Evolutionary conservation across 2,797 vertebrate species (phyloP).

Genomic region (Gallinago solitaria): DNA sequence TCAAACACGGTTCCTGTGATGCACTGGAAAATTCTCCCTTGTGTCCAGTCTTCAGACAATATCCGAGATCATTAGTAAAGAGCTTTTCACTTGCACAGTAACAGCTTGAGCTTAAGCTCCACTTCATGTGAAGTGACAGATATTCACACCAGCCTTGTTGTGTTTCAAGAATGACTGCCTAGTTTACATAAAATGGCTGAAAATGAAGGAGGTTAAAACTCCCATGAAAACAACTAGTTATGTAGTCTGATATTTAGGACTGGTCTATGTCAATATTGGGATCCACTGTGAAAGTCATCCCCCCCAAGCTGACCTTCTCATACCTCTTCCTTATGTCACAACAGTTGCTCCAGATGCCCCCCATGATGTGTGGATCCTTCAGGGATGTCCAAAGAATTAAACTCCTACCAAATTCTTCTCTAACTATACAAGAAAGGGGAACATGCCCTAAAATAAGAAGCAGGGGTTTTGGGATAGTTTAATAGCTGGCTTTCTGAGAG

Average conservation of each 20-base stretch:
- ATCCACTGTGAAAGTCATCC: not conserved
- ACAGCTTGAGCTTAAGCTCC: not conserved
- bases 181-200: not conserved
- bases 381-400: not conserved
- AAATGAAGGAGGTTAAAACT: not conserved
- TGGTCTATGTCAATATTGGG: not conserved
- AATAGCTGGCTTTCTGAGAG: not conserved
- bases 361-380: not conserved
- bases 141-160: not conserved
- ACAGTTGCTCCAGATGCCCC: not conserved
- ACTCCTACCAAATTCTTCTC: not conserved
- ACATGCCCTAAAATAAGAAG: not conserved
- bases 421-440: not conserved
- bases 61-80: not conserved
- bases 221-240: not conserved
- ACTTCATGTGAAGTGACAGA: not conserved
- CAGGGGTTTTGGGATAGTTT: not conserved
- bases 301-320: fast-evolving
- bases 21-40: not conserved
- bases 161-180: not conserved
- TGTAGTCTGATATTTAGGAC: not conserved
- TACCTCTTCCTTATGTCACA: not conserved
- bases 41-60: not conserved
- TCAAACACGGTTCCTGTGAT: not conserved
- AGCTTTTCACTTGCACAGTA: not conserved